These are phyloP conservation scores for Cenopis cana DNA, from an alignment of 2,888 invertebrate species.

Conservation along the genomic window DNA sequence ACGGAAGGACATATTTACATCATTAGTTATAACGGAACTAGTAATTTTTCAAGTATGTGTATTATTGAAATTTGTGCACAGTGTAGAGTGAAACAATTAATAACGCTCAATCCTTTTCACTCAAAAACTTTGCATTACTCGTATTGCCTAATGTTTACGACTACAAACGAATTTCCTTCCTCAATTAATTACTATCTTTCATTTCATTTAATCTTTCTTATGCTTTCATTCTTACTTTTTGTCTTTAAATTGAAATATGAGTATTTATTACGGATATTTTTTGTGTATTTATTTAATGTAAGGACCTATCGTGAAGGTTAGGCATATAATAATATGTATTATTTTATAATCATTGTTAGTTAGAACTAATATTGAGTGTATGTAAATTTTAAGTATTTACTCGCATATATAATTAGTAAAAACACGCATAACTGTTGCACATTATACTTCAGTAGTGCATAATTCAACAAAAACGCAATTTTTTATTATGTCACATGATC, in stretches of 20 bases:
- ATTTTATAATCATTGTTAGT: not conserved
- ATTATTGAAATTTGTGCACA: slow-evolving; percentile 60
- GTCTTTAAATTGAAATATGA: not conserved
- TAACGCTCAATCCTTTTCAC: slow-evolving; percentile 26
- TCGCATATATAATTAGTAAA: not conserved
- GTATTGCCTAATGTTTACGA: slow-evolving; percentile 32
- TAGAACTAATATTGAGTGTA: not conserved
- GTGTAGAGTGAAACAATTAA: slow-evolving; percentile 53
- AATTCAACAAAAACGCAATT: not conserved
- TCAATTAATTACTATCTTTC: not conserved
- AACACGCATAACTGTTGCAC: slow-evolving; percentile 26
- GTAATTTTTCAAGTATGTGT: slow-evolving; percentile 71
- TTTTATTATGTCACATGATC: not conserved
- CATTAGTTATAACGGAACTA: slow-evolving; percentile 62
- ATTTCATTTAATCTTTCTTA: not conserved
- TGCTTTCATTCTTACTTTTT: slow-evolving; percentile 2
- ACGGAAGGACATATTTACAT: slow-evolving; percentile 69
- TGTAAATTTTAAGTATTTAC: slow-evolving; percentile 6
- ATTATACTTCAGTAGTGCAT: slow-evolving; percentile 27
- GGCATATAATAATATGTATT: not conserved
- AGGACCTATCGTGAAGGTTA: slow-evolving; percentile 15
- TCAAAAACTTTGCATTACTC: slow-evolving; percentile 25
- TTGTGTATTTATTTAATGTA: not conserved
- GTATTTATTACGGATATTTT: not conserved
- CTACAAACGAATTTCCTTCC: not conserved